phyloP scores from a whole-genome alignment of 2,113 vertebrate genomes.

The Delphinus delphis region DNA sequence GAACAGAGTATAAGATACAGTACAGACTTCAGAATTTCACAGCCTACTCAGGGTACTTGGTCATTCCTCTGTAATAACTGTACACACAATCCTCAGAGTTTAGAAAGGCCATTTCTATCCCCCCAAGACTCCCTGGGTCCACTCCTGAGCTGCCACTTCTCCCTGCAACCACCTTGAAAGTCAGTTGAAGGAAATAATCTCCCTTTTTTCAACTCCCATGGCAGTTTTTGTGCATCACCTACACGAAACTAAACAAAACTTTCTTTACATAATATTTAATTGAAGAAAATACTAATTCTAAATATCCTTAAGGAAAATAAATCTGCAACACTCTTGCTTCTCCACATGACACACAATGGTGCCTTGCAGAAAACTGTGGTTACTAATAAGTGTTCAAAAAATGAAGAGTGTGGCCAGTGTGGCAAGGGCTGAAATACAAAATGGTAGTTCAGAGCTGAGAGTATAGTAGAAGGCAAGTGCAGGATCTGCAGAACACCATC shows the following conservation, averaged over 20 bases:
- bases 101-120: background rate
- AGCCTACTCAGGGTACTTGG: background rate
- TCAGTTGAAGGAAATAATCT: background rate
- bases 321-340: background rate
- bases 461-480: rapidly evolving
- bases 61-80: background rate
- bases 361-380: background rate
- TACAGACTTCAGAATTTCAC: background rate
- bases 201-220: background rate
- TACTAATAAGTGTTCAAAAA: background rate
- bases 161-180: background rate
- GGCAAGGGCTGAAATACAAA: background rate
- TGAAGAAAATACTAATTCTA: background rate
- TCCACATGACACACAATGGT: background rate
- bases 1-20: background rate
- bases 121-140: rapidly evolving
- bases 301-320: background rate
- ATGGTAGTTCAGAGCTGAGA: background rate
- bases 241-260: background rate
- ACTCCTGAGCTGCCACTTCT: background rate
- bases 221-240: background rate
- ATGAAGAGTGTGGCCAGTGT: background rate
- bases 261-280: background rate
- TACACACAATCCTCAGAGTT: background rate
- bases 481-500: background rate